A percentile compares a stretch with the other conserved stretches of the same genome.
Evolutionary conservation across 2,113 vertebrate genomes (phyloP).

Genomic region (Clarias macrocephalus): DNA sequence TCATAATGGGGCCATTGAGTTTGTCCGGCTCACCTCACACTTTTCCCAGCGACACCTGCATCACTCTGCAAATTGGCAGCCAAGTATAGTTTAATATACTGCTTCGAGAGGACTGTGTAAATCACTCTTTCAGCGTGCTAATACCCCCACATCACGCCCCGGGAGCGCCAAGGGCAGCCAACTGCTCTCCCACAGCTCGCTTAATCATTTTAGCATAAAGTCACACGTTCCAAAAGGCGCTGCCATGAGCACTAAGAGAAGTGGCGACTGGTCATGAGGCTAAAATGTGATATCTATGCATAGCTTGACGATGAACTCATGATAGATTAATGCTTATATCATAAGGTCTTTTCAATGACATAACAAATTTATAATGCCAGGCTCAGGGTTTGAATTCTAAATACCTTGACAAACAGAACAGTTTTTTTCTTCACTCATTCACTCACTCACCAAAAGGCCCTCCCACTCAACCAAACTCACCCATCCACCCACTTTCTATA

Average conservation of each 20-base stretch:
- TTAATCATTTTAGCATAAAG: constrained; percentile 53
- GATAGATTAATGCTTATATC: background rate
- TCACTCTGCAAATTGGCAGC: constrained; percentile 70
- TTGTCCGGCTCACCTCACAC: constrained; percentile 66
- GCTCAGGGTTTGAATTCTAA: background rate
- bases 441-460: background rate
- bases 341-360: background rate
- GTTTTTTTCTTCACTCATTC: background rate
- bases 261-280: background rate
- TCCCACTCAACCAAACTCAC: too few species aligned
- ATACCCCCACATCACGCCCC: constrained; percentile 56
- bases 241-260: constrained; percentile 7
- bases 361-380: background rate
- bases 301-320: background rate
- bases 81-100: constrained; percentile 67
- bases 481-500: too few species aligned
- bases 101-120: constrained; percentile 65
- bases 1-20: constrained; percentile 68
- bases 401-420: background rate
- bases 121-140: constrained; percentile 64
- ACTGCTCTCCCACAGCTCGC: constrained; percentile 42
- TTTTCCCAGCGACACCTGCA: constrained; percentile 69
- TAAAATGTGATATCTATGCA: background rate
- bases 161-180: constrained; percentile 37
- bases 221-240: constrained; percentile 15